Evolutionary conservation across 2,113 vertebrate species (phyloP), one percentile per base, ranked within the genome.

Genomic region (Procavia capensis): DNA sequence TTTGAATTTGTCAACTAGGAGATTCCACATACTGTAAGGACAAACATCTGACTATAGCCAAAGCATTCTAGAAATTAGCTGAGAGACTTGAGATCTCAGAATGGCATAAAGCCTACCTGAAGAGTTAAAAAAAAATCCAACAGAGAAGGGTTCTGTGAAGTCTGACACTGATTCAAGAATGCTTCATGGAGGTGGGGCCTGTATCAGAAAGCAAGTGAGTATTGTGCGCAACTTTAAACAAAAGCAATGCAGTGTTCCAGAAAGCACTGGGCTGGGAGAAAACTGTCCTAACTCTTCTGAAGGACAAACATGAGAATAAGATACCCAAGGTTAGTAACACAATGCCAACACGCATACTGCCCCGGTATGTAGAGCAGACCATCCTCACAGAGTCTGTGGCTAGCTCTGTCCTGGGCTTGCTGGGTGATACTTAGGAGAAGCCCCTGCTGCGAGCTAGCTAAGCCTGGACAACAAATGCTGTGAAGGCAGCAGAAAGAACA

Each of bases 321-420:
- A 25, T 1, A 54, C 25, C n/a, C 31, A 6, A 41, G 90, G 27
- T 16, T 22, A 36, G 20, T 0, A 1, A 36, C 13, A 14, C 5
- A 7, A 75, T 47, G 78, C 11, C 70, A 43, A 64, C 22, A 41
- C 16, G 39, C 34, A 91, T 16, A 45, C 27, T 19, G 2, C 10
- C 9, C 3, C 2, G 54, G 41, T 57, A 6, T 82, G 34, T 43
- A 39, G 72, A 64, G 34, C 19, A 54, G 43, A 11, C 7, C 10
- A 14, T 2, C 22, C 59, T 29, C n/a, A 31, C 2, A 43, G 82
- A 61, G 17, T 13, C 59, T 54, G 11, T 0, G 0, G 36, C 1
- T n/a, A 61, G 29, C 27, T 39, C 31, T 45, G 4, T n/a, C 31
- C 76, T 36, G 54, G 41, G 19, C 0, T 10, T 39, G 61, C 27